Evolutionary conservation across 2,113 vertebrate species (phyloP).

Genomic region (Phyllopteryx taeniolatus): DNA sequence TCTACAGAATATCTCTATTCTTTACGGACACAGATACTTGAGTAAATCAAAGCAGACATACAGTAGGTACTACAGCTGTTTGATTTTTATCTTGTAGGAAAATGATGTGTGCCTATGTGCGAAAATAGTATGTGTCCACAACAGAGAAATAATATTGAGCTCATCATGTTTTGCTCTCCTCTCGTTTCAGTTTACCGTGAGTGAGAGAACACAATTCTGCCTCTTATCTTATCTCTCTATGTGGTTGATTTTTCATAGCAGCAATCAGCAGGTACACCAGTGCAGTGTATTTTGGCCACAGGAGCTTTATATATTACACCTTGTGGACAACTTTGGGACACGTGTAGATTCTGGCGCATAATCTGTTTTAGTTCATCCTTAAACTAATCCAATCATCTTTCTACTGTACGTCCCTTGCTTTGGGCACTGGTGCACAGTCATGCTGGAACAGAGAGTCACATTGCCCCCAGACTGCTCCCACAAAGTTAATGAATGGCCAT

Average conservation of each 20-base stretch:
- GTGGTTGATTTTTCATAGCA: slow-evolving; percentile 59
- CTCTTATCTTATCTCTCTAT: slow-evolving; percentile 28
- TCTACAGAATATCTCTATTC: background rate
- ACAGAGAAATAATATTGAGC: slow-evolving; percentile 39
- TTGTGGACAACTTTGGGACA: background rate
- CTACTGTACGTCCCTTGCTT: too few species aligned
- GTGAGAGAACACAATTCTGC: slow-evolving; percentile 52
- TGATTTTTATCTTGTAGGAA: background rate
- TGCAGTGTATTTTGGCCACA: slow-evolving; percentile 46
- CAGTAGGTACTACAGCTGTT: background rate
- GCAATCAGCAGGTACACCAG: slow-evolving; percentile 51
- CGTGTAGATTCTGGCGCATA: background rate
- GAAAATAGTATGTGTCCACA: slow-evolving; percentile 42
- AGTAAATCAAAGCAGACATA: background rate
- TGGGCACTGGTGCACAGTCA: too few species aligned
- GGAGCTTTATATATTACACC: slow-evolving; percentile 33
- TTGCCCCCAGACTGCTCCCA: background rate
- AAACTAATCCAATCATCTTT: too few species aligned
- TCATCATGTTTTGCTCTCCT: slow-evolving; percentile 28
- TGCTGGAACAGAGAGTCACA: too few species aligned
- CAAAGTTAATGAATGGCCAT: background rate
- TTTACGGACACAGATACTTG: background rate
- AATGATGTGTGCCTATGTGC: background rate
- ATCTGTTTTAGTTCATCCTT: too few species aligned
- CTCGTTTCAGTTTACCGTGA: slow-evolving; percentile 46